These are phyloP conservation scores for Nerophis lumbriciformis DNA, from an alignment of 2,113 vertebrate genomes.

Conservation along the genomic window DNA sequence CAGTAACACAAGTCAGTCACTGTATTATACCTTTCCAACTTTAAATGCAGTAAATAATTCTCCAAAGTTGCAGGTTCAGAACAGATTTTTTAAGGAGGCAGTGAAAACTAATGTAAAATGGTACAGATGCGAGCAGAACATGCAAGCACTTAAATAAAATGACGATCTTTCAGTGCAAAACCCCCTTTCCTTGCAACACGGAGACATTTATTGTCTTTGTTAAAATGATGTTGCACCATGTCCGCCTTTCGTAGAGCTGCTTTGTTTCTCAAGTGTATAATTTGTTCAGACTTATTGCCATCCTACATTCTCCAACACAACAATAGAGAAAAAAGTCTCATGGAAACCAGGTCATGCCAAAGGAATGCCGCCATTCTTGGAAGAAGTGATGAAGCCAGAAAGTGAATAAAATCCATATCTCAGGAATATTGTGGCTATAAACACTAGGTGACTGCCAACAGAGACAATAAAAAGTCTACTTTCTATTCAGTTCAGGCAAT, in stretches of 20 bases:
- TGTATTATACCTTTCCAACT: conserved; percentile 32
- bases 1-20: conserved; percentile 30
- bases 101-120: conserved; percentile 47
- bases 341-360: conserved; percentile 12
- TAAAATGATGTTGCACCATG: conserved; percentile 10
- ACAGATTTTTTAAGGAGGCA: conserved; percentile 47
- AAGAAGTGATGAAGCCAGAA: conserved; percentile 20
- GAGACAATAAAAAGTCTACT: neutral
- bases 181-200: conserved; percentile 20
- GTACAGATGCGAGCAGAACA: conserved; percentile 38
- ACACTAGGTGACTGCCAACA: neutral
- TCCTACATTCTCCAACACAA: conserved; percentile 11
- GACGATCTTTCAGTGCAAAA: conserved; percentile 39
- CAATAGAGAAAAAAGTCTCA: conserved; percentile 22
- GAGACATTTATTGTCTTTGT: conserved; percentile 34
- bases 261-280: conserved; percentile 41
- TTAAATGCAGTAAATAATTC: conserved; percentile 53
- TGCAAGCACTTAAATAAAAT: conserved; percentile 33
- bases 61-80: conserved; percentile 34
- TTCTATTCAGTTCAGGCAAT: neutral
- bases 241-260: conserved; percentile 14
- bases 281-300: conserved; percentile 38
- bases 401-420: conserved; percentile 13
- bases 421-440: neutral
- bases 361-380: conserved; percentile 21